phyloP scores from a whole-genome alignment of 2,888 invertebrate species.

The Malthinus seriepunctatus region DNA sequence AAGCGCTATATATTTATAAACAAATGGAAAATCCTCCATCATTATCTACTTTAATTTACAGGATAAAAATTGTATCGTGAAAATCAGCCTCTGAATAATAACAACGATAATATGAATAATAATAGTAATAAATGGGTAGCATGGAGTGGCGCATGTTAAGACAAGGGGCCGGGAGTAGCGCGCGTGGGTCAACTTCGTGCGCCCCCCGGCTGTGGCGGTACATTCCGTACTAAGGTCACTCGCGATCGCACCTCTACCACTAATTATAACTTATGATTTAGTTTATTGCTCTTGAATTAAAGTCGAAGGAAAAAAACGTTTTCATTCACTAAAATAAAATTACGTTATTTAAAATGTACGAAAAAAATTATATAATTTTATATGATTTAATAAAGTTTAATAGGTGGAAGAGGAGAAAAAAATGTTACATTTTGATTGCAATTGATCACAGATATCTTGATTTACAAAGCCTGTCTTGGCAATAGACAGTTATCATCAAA shows the following conservation, averaged over 20 bases:
- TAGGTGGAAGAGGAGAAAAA: background rate
- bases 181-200: constrained; percentile 39
- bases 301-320: background rate
- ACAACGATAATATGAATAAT: constrained; percentile 34
- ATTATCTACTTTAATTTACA: constrained; percentile 15
- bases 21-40: constrained; percentile 1
- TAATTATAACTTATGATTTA: constrained; percentile 40
- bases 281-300: constrained; percentile 37
- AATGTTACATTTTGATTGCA: constrained; percentile 14
- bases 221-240: constrained; percentile 34
- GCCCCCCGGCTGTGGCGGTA: constrained; percentile 34
- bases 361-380: too few species aligned
- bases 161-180: constrained; percentile 30
- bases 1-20: too few species aligned
- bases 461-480: constrained; percentile 5
- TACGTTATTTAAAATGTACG: too few species aligned
- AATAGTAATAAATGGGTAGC: constrained; percentile 36
- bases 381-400: background rate
- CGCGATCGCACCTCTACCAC: constrained; percentile 30
- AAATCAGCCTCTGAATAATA: constrained; percentile 31
- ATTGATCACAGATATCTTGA: constrained; percentile 10
- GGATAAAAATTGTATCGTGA: constrained; percentile 27
- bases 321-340: constrained; percentile 8
- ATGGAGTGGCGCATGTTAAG: constrained; percentile 34
- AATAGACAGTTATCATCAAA: constrained; percentile 18